A percentile compares a stretch with the other conserved stretches of the same genome.
These are phyloP conservation scores for Pheosia tremula DNA, from an alignment of 2,888 invertebrate species.

Conservation along the genomic window DNA sequence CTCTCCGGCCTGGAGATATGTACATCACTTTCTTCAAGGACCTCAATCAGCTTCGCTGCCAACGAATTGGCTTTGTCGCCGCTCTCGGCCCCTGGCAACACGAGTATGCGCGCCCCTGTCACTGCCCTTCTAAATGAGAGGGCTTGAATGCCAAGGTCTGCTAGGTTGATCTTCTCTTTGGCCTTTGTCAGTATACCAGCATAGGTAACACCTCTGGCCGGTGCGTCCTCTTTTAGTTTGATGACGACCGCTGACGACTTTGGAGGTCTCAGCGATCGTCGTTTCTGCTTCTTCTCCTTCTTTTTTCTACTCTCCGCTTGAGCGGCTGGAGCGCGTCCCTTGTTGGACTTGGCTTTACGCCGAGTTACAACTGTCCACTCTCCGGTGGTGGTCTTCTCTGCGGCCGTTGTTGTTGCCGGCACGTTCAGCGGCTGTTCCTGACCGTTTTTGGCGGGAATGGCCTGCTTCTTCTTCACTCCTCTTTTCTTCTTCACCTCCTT, in stretches of 20 bases:
- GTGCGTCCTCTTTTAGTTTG: not conserved
- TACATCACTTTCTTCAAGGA: not conserved
- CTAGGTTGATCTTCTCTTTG: not conserved
- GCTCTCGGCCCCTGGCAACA: not conserved
- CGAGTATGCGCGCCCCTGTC: not conserved
- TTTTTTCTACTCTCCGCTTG: not conserved
- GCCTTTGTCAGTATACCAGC: not conserved
- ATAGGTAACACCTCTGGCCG: not conserved
- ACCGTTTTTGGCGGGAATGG: no score
- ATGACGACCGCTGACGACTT: not conserved
- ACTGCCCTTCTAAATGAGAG: not conserved
- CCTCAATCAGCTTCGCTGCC: not conserved
- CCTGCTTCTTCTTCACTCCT: no score
- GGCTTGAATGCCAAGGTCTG: not conserved
- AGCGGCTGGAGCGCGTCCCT: not conserved
- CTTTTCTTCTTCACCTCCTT: no score
- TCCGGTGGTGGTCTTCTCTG: no score
- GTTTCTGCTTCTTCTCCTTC: no score
- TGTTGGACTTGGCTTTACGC: not conserved
- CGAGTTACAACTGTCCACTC: not conserved
- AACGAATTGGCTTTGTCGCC: not conserved
- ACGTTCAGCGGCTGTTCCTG: no score
- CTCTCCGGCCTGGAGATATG: not conserved
- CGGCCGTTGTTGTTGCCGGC: no score
- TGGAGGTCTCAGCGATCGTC: not conserved